Evolutionary conservation across 2,797 vertebrate genomes (phyloP), one percentile per base, ranked within the genome.

Genomic region (Hippopotamyrus pictus): DNA sequence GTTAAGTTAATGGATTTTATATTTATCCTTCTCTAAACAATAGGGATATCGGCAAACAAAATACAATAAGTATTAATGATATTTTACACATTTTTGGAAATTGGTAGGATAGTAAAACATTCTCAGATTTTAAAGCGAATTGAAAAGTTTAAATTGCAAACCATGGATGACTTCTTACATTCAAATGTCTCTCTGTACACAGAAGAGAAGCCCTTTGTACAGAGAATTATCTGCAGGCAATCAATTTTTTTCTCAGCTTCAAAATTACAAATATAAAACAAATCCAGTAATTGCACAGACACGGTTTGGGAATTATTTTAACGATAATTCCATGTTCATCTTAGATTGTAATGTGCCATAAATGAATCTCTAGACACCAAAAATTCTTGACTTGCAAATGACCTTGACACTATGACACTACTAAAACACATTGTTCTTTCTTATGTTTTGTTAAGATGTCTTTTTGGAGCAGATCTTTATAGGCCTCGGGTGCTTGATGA

Each of bases 1-100:
- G 97, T 97, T 97, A 97, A 97, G 98, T 99, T 98, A 97, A 79
- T 97, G 97, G 97, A 99, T 98, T 99, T 98, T 97, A 62, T 62
- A 62, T 98, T 98, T 98, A 97, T 97, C 97, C 97, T 98, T 96
- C 96, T 97, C 97, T 97, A 98, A 97, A 97, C 97, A 97, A 96
- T 97, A 97, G 95, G 96, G 97, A 98, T 98, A 97, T 97, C 97
- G 97, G 97, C 97, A 96, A 97, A 97, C 37, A 88, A 62, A 65
- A 44, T 29, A 22, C 17, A 88, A 87, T 44, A 25, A 25, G 57
- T 25, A 88, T 88, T 46, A 62, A 25, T 88, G 14, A 22, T 46
- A 48, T 41, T 29, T 25, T 41, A 41, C 14, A 59, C 22, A 94
- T 93, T 93, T 94, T 95, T 25, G n/a, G n/a, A 22, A 84, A 48